Percentiles rank a stretch among this genome's conserved stretches.
phyloP scores from a whole-genome alignment of 2,888 invertebrate species.

The Ditula angustiorana region DNA sequence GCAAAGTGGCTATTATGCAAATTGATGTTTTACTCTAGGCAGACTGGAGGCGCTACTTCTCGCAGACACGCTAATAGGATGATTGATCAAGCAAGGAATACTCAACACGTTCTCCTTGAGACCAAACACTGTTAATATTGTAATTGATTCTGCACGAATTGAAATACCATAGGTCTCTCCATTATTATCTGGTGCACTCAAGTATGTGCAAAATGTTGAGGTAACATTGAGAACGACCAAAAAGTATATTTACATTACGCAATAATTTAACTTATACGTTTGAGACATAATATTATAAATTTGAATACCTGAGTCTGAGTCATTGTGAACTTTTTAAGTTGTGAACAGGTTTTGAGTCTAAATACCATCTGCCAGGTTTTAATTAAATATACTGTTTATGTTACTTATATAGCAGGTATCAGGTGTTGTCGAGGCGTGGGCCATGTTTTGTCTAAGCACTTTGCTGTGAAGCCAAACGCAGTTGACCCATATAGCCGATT shows the following conservation, averaged over 20 bases:
- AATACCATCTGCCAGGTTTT: not conserved
- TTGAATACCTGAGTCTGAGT: not conserved
- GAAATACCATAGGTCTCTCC: not conserved
- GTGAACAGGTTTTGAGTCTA: not conserved
- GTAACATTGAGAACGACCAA: not conserved
- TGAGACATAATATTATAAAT: not conserved
- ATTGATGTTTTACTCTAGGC: slow-evolving; percentile 22
- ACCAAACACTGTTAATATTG: slow-evolving; percentile 11
- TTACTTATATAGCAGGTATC: not conserved
- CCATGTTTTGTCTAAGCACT: slow-evolving; percentile 39
- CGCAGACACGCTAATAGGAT: slow-evolving; percentile 27
- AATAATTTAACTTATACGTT: not conserved
- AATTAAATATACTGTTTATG: not conserved
- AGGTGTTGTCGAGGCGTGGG: slow-evolving; percentile 13
- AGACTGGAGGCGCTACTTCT: slow-evolving; percentile 9
- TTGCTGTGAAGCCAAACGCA: slow-evolving; percentile 61
- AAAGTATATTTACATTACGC: not conserved
- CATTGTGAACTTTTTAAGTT: not conserved
- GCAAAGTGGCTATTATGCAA: slow-evolving; percentile 23
- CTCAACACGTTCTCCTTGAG: slow-evolving; percentile 24
- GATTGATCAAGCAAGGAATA: slow-evolving; percentile 29
- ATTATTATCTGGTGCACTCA: not conserved
- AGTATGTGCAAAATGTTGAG: not conserved
- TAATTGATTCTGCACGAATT: not conserved
- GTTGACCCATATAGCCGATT: slow-evolving; percentile 68